These are phyloP conservation scores for Aphrocallistes beatrix DNA, from an alignment of 37 sponge, comb jelly and placozoan genomes.

Conservation along the genomic window DNA sequence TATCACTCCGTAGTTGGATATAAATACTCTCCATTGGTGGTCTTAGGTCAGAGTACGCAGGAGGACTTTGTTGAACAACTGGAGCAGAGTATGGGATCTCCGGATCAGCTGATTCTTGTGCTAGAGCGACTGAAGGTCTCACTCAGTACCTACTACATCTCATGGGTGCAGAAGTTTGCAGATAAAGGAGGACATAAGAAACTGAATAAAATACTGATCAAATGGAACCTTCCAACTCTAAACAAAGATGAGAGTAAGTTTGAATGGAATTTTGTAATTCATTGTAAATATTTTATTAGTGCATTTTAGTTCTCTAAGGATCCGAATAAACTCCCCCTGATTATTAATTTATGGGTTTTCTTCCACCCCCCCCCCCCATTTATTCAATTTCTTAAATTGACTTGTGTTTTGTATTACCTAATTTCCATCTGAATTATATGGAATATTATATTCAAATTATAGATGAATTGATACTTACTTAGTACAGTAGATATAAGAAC, in stretches of 20 bases:
- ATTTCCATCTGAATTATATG: no score
- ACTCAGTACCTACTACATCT: not conserved
- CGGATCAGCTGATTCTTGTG: slow-evolving; percentile 10
- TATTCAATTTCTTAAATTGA: no score
- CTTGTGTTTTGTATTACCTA: no score
- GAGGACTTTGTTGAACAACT: not conserved
- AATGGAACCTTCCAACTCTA: not conserved
- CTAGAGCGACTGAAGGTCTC: slow-evolving; percentile 6
- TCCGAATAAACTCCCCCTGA: no score
- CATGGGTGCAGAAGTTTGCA: slow-evolving; percentile 9
- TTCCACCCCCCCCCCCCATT: no score
- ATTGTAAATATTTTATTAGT: not conserved
- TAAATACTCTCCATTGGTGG: not conserved
- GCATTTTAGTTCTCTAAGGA: no score
- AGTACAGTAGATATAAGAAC: no score
- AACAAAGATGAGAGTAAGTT: slow-evolving; percentile 13
- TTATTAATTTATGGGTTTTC: no score
- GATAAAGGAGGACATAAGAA: not conserved
- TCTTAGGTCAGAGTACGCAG: not conserved
- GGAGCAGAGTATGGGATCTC: not conserved
- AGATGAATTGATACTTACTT: no score
- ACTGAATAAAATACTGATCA: not conserved
- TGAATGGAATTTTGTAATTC: not conserved
- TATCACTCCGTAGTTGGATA: not conserved
- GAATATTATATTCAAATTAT: no score